Conservation (phyloP, 2,888 invertebrate genomes). For the Agriotes lineatus region DNA sequence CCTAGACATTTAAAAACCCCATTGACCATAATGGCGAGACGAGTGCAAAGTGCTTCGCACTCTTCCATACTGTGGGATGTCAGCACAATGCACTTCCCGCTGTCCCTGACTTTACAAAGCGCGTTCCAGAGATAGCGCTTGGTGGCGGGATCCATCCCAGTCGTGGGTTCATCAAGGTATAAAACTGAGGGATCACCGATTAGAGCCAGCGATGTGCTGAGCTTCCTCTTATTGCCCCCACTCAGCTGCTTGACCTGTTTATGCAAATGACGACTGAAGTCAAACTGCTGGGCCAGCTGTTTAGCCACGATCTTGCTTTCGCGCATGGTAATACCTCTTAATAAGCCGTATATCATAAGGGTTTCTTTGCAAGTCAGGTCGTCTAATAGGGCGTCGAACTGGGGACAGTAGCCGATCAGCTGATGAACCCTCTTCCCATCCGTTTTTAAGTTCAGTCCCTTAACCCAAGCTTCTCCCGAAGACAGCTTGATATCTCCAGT, state of each 20-base stretch:
- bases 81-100: constrained; percentile 82
- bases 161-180: constrained; percentile 70
- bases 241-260: constrained; percentile 66
- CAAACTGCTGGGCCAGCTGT: constrained; percentile 63
- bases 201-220: constrained; percentile 70
- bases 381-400: constrained; percentile 70
- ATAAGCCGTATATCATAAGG: constrained; percentile 67
- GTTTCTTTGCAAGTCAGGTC: constrained; percentile 70
- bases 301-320: constrained; percentile 59
- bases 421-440: constrained; percentile 72
- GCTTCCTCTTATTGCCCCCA: constrained; percentile 71
- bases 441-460: constrained; percentile 64
- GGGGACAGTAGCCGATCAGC: constrained; percentile 72
- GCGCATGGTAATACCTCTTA: constrained; percentile 64
- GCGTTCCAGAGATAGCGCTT: constrained; percentile 86
- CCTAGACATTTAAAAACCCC: constrained; percentile 85
- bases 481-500: constrained; percentile 84
- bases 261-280: constrained; percentile 65
- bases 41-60: constrained; percentile 86
- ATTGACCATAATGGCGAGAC: constrained; percentile 87
- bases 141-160: constrained; percentile 84
- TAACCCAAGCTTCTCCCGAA: constrained; percentile 78
- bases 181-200: constrained; percentile 70
- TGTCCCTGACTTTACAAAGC: constrained; percentile 76
- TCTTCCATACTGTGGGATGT: constrained; percentile 93